phyloP scores from a whole-genome alignment of 1,140 invertebrate genomes.

The Thereuonema tuberculata region DNA sequence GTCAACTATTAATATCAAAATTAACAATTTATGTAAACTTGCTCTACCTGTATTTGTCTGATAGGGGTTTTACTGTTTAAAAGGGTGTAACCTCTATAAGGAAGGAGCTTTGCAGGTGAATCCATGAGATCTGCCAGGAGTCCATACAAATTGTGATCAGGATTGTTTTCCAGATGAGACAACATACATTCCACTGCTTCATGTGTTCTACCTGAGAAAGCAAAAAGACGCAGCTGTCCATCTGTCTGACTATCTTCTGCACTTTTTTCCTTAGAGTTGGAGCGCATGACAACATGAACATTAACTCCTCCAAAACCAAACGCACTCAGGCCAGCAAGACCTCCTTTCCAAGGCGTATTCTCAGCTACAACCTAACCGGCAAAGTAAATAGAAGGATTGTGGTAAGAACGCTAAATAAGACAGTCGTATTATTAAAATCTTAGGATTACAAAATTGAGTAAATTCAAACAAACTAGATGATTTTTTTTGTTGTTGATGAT shows the following conservation, averaged over 20 bases:
- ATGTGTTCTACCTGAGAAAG: slow-evolving; percentile 36
- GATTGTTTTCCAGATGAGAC: slow-evolving; percentile 29
- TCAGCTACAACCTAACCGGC: not conserved
- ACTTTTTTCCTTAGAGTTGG: not conserved
- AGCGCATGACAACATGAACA: not conserved
- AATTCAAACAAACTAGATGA: too few species aligned
- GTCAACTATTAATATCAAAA: too few species aligned
- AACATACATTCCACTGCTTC: slow-evolving; percentile 44
- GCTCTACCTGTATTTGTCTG: not conserved
- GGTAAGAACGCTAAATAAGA: too few species aligned
- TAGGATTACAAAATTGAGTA: too few species aligned
- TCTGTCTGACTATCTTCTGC: not conserved
- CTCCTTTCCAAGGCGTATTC: not conserved
- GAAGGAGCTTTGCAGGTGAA: slow-evolving; percentile 22
- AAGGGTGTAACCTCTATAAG: slow-evolving; percentile 18
- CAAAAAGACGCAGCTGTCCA: slow-evolving; percentile 25
- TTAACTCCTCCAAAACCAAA: slow-evolving; percentile 43
- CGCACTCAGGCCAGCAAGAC: not conserved
- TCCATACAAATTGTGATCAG: not conserved
- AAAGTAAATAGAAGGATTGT: too few species aligned
- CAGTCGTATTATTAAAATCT: too few species aligned
- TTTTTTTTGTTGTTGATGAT: too few species aligned
- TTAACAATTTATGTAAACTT: too few species aligned
- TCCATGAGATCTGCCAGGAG: not conserved
- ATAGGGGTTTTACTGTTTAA: not conserved